Evolutionary conservation across 1,140 invertebrate genomes (phyloP).

Genomic region (Halesus radiatus): DNA sequence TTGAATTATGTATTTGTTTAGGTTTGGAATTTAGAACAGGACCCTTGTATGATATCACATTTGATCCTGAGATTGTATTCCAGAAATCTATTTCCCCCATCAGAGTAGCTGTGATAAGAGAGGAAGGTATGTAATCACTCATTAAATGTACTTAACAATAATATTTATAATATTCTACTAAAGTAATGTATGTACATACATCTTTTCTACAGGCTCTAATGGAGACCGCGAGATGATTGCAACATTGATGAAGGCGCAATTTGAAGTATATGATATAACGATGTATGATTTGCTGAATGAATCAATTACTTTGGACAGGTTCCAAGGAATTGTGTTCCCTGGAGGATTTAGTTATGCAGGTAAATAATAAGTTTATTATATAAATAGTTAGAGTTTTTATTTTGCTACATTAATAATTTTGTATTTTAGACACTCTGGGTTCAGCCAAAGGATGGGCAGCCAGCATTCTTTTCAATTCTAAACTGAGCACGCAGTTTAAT

Average conservation of each 20-base stretch:
- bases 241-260: constrained; percentile 91
- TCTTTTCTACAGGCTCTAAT: constrained; percentile 76
- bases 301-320: constrained; percentile 81
- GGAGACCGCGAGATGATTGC: constrained; percentile 98
- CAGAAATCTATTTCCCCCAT: constrained; percentile 68
- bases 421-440: constrained; percentile 88
- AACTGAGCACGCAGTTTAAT: constrained; percentile 78
- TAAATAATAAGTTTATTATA: too few relatives aligned
- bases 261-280: constrained; percentile 92
- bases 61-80: constrained; percentile 75
- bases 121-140: constrained; percentile 81
- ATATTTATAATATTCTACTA: background rate
- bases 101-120: constrained; percentile 90
- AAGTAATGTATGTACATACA: background rate
- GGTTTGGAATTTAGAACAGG: constrained; percentile 73
- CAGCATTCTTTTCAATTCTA: constrained; percentile 83
- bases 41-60: constrained; percentile 78
- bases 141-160: background rate
- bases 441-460: constrained; percentile 98
- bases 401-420: too few relatives aligned
- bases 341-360: constrained; percentile 98
- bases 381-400: too few relatives aligned
- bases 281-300: constrained; percentile 88
- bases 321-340: constrained; percentile 93
- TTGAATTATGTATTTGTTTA: constrained; percentile 53